Evolutionary conservation across 2,888 invertebrate species (phyloP), one percentile per base, ranked within the genome.

Genomic region (Steinernema carpocapsae): DNA sequence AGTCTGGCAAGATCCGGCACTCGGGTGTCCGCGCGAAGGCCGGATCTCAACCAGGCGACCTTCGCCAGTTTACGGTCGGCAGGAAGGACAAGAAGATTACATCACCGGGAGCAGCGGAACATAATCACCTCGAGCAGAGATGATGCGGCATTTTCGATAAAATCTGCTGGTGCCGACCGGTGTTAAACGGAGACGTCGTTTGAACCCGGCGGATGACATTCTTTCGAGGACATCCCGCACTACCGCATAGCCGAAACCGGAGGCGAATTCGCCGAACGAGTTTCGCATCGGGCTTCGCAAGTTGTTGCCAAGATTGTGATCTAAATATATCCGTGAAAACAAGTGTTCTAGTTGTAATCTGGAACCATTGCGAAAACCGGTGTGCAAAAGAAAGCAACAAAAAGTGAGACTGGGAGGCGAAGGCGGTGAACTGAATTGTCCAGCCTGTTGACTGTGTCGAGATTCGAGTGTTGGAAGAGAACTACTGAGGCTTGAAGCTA

Each of bases 131-230:
- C 26, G 17, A 64, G 29, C 24, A 37, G 37, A 26, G 32, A 29
- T 64, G 32, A 17, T 64, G 32, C 64, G 64, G 48, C 48, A 32
- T 29, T 64, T 17, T 64, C 26, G 64, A 64, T 64, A 64, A 64
- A 64, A 64, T 64, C 64, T 64, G 32, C 29, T 32, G 37, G 32
- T 64, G 64, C 64, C 64, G 56, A 56, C 56, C 56, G 37, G 17
- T 14, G 29, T 64, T 64, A 32, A 64, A 64, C 64, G 29, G 32
- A 10, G 37, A 37, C 37, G 37, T 6, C 37, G 37, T 37, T 37
- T 37, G 37, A 37, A 37, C 37, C 37, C 37, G 37, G 4, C 37
- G 37, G 37, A 37, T 37, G 37, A 37, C 37, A 37, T 37, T 37
- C 37, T 37, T 37, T 37, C 22, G 52, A 52, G 52, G 48, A 48